Evolutionary conservation across 2,113 vertebrate species (phyloP).

Genomic region (Eurypyga helias): DNA sequence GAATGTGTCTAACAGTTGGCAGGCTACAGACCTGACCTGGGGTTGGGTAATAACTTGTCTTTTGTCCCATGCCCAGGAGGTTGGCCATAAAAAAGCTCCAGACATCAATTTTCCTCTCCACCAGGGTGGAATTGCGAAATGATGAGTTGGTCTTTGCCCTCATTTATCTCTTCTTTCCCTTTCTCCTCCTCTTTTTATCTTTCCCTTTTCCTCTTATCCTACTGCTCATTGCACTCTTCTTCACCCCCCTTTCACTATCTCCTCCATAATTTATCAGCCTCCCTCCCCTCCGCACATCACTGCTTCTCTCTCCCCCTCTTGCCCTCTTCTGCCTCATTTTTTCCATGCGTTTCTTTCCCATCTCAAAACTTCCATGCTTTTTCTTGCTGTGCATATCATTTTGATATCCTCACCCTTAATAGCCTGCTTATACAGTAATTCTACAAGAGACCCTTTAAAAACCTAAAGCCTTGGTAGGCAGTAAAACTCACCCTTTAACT

Average conservation of each 20-base stretch:
- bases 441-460: slow-evolving; percentile 24
- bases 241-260: background rate
- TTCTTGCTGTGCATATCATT: background rate
- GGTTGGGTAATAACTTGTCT: slow-evolving; percentile 67
- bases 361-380: background rate
- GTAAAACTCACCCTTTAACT: slow-evolving; percentile 40
- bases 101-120: slow-evolving; percentile 60
- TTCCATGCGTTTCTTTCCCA: background rate
- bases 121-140: slow-evolving; percentile 38
- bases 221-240: background rate
- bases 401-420: background rate
- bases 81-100: slow-evolving; percentile 56
- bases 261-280: background rate
- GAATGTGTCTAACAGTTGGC: slow-evolving; percentile 45
- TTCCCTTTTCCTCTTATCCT: background rate
- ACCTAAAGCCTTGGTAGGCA: background rate
- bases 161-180: slow-evolving; percentile 46
- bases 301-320: background rate
- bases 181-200: slow-evolving; percentile 48
- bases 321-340: slow-evolving; percentile 1
- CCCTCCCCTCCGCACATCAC: background rate
- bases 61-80: slow-evolving; percentile 61
- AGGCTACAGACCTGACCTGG: slow-evolving; percentile 51
- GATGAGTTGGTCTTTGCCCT: slow-evolving; percentile 67
- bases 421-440: slow-evolving; percentile 21